Evolutionary conservation across 2,113 vertebrate species (phyloP).

Genomic region (Pachypanchax playfairii): DNA sequence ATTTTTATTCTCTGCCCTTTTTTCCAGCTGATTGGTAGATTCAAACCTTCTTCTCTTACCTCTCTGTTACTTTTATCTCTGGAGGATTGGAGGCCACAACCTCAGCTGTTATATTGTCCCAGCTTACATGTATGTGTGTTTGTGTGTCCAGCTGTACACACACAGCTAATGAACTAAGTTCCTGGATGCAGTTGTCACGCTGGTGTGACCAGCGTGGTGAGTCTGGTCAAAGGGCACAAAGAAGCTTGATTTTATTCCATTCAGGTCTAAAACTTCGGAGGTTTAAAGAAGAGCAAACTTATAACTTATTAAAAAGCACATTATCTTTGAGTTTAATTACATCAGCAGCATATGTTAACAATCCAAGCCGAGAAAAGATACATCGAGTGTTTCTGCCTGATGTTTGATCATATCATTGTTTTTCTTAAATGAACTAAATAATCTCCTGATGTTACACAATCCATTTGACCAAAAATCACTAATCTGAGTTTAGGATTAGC

Average conservation of each 20-base stretch:
- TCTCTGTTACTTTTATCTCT: slow-evolving; percentile 18
- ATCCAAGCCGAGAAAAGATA: too few relatives aligned
- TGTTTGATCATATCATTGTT: too few relatives aligned
- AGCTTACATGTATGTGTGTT: slow-evolving; percentile 40
- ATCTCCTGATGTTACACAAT: too few relatives aligned
- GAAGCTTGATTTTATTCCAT: too few relatives aligned
- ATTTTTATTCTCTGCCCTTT: neutral
- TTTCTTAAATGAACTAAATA: too few relatives aligned
- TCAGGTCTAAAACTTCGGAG: neutral
- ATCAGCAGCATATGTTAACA: too few relatives aligned
- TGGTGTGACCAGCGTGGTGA: slow-evolving; percentile 49
- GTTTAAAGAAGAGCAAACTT: too few relatives aligned
- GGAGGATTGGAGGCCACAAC: neutral
- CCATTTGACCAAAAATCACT: too few relatives aligned
- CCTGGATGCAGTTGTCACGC: slow-evolving; percentile 62
- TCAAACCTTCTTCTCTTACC: slow-evolving; percentile 9
- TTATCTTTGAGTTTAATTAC: too few relatives aligned
- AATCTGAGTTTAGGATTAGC: too few relatives aligned
- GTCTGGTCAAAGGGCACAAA: slow-evolving; percentile 38
- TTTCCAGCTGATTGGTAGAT: neutral
- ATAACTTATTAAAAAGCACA: too few relatives aligned
- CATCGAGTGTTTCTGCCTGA: too few relatives aligned
- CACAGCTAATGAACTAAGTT: slow-evolving; percentile 72
- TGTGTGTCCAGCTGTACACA: slow-evolving; percentile 74
- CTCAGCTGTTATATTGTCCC: slow-evolving; percentile 53